These are phyloP conservation scores for Hypomesus transpacificus DNA, from an alignment of 2,113 vertebrate genomes.

Conservation along the genomic window DNA sequence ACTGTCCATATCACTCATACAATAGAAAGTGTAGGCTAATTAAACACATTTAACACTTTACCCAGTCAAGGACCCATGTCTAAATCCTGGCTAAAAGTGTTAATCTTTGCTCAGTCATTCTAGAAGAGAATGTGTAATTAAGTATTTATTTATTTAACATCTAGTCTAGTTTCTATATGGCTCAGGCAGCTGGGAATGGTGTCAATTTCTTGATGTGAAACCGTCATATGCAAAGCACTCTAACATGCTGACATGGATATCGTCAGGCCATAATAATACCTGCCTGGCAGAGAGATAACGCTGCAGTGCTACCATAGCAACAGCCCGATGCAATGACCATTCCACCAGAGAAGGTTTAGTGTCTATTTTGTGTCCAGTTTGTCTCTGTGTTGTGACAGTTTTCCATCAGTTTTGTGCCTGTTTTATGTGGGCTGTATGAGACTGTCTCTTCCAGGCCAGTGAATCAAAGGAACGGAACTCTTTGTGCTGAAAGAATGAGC, in stretches of 20 bases:
- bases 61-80: no score
- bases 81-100: no score
- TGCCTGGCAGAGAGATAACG: conserved; percentile 2
- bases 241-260: conserved; percentile 23
- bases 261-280: background rate
- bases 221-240: conserved; percentile 20
- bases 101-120: no score
- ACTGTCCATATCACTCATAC: no score
- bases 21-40: no score
- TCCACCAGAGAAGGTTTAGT: background rate
- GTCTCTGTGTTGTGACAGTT: no score
- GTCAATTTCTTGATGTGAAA: conserved; percentile 48
- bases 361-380: no score
- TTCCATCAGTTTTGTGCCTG: no score
- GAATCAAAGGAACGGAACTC: conserved; percentile 19
- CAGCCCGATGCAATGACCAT: conserved; percentile 1
- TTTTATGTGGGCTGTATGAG: conserved; percentile 12
- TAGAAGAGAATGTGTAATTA: no score
- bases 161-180: conserved; percentile 29
- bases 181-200: conserved; percentile 26
- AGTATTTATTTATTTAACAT: no score
- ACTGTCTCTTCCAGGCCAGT: conserved; percentile 5
- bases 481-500: conserved; percentile 1
- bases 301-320: conserved; percentile 8
- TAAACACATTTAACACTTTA: no score